Percentiles rank a stretch among this genome's conserved stretches.
Conservation (phyloP, 2,888 invertebrate species). For the Sympetrum striolatum region DNA sequence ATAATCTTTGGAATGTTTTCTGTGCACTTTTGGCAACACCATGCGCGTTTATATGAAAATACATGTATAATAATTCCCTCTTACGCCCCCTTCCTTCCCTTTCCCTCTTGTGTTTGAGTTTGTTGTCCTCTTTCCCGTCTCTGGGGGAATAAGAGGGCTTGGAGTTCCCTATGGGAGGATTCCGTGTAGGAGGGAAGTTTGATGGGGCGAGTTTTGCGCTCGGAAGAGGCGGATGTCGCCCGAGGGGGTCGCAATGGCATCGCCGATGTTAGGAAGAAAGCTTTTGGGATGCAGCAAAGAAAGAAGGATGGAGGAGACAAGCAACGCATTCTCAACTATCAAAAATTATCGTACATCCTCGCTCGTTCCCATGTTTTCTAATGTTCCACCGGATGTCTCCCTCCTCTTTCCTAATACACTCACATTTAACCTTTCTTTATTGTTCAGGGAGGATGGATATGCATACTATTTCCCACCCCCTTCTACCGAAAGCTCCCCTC, state of each 20-base stretch:
- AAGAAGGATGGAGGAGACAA: not conserved
- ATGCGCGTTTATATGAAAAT: too few species aligned
- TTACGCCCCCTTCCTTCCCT: not conserved
- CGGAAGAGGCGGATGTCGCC: not conserved
- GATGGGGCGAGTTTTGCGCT: not conserved
- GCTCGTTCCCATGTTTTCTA: not conserved
- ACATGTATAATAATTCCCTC: not conserved
- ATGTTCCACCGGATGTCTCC: not conserved
- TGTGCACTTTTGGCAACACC: too few species aligned
- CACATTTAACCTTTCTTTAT: not conserved
- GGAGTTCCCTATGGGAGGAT: not conserved
- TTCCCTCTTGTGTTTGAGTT: conserved; percentile 14
- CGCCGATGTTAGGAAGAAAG: not conserved
- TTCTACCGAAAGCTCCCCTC: not conserved
- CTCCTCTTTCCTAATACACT: not conserved
- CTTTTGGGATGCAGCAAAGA: not conserved
- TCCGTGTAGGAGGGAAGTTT: not conserved
- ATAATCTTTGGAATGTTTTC: too few species aligned
- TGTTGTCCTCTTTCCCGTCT: not conserved
- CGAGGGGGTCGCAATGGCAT: not conserved
- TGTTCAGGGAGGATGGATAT: too few species aligned
- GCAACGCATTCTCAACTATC: not conserved
- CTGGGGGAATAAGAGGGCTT: not conserved
- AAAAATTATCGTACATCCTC: not conserved
- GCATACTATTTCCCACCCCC: not conserved